Base-by-base conservation (phyloP, 2,797 vertebrate genomes). In the Syndactyla subalaris region DNA sequence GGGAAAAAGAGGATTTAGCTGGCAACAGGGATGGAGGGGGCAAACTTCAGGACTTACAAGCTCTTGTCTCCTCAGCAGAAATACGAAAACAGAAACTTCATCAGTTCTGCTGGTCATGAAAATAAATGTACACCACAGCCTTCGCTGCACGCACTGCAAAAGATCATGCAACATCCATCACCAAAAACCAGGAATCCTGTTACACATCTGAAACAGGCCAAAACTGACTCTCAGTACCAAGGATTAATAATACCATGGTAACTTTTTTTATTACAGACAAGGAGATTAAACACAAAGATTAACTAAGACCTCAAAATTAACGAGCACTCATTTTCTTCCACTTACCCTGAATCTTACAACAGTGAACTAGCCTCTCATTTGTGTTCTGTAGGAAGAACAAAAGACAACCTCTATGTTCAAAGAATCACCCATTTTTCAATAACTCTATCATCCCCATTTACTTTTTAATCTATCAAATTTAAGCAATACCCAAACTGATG, bases 381-480 rank as follows among this genome's bases (percentile, higher is more conserved):
- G 2, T 19, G 46, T 10, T 89, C 85, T 65, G 36, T 1, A 66
- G 32, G 32, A 87, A 85, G 89, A 96, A 93, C 85, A 94, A 92
- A 85, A 88, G 78, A 52, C 66, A 95, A 38, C 38, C 41, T 30
- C 62, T 38, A 17, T 1, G 6, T 65, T 73, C 67, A 87, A 46
- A 63, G 55, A 73, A 81, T 30, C 36, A 32, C 65, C 17, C 38
- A 1, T 61, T 90, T 93, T 88, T 52, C 48, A 38, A 14, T 66
- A 86, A 95, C 80, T 92, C 74, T 52, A 32, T 89, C 93, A 80
- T 87, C 67, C 95, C 71, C 94, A 85, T 80, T 90, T 67, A 93
- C 87, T 77, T 96, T 89, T 90, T 83, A 71, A 95, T 93, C 73
- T 70, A 68, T 29, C 61, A 49, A 75, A 95, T 46, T 17, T 24